Base-by-base conservation (phyloP, 2,113 vertebrate genomes). In the Condylura cristata region DNA sequence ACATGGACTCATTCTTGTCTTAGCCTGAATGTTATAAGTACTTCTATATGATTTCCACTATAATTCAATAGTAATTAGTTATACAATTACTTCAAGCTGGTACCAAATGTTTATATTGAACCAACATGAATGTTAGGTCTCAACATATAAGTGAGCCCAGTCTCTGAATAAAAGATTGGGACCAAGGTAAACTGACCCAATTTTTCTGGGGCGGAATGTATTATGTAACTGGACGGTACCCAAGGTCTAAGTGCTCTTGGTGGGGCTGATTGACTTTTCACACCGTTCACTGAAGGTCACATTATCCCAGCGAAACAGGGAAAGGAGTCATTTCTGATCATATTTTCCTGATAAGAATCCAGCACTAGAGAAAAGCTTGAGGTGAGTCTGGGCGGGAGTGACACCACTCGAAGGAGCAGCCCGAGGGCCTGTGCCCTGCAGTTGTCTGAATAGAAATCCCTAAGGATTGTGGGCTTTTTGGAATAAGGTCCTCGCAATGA, bases 41-140 rank as follows among this genome's bases (percentile, higher is more conserved):
- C 76, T 93, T 98, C 87, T 94, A 1, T 96, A 74, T 95, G 95
- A 97, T 94, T 97, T 98, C 87, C 39, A 56, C 95, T 96, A 80
- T 96, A 96, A 96, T 97, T 93, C 95, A 93, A 30, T 46, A 89
- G 95, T 97, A 97, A 98, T 96, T 96, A 98, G 97, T 82, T 90
- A 86, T 72, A 75, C 95, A 96, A 85, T 97, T 96, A 96, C 97
- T 97, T 97, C 90, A 91, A 86, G 41, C n/a, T 53, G 72, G 91
- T 95, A 95, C 93, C 95, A 96, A 94, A 95, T 98, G 94, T 97
- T 97, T 95, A 85, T 95, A 87, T 63, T 90, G 89, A 96, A 79
- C 89, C 95, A 95, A 90, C 89, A 85, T 30, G 78, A 81, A n/a
- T 34, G 41, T 89, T 95, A 65, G 82, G 90, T 86, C 39, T 80